phyloP scores from a whole-genome alignment of 2,797 vertebrate species.

The Phrynocephalus forsythii region DNA sequence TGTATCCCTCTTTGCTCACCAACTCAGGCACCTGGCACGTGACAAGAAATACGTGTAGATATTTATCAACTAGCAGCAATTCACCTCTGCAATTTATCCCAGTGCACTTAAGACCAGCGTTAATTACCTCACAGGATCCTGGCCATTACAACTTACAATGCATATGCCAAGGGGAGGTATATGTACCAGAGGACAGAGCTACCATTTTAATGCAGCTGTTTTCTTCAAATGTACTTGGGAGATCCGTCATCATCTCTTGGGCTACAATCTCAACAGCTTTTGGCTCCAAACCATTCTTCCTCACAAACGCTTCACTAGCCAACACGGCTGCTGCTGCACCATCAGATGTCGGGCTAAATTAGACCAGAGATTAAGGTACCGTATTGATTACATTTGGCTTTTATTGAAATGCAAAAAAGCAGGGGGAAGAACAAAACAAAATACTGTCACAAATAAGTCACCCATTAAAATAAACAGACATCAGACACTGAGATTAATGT shows the following conservation, averaged over 20 bases:
- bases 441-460: background rate
- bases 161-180: background rate
- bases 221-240: conserved; percentile 86
- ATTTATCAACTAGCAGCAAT: too few relatives aligned
- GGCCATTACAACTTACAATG: background rate
- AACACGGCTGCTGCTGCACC: conserved; percentile 93
- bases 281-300: conserved; percentile 79
- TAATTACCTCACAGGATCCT: too few relatives aligned
- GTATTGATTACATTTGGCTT: background rate
- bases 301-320: conserved; percentile 89
- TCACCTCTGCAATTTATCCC: too few relatives aligned
- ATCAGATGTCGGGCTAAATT: conserved; percentile 90
- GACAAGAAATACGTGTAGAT: too few relatives aligned
- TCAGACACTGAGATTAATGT: background rate
- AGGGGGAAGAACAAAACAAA: background rate
- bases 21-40: too few relatives aligned
- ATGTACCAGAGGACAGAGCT: conserved; percentile 49
- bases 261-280: conserved; percentile 95
- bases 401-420: background rate
- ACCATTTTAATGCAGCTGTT: conserved; percentile 92
- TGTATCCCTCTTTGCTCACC: too few relatives aligned
- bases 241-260: conserved; percentile 94
- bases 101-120: too few relatives aligned
- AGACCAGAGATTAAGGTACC: conserved; percentile 47
- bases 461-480: background rate